Base-by-base conservation (phyloP, 2,113 vertebrate species). In the Mirounga angustirostris region DNA sequence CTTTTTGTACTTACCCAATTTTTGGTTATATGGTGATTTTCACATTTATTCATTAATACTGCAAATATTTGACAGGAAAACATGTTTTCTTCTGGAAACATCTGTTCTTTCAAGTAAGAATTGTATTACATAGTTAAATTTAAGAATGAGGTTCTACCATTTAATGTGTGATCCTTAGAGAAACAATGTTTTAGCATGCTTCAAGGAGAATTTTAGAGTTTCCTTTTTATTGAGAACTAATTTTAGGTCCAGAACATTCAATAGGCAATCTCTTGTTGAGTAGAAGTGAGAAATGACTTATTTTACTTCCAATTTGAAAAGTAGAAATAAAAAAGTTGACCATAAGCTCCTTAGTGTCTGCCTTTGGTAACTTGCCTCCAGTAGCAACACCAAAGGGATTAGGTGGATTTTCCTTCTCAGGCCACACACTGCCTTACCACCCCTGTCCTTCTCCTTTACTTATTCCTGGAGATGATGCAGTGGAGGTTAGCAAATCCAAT, bases 231-330 rank as follows among this genome's bases (percentile, higher is more conserved):
- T 95, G 73, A 92, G 88, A 52, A 86, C 83, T 97, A 56, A 94
- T 93, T 94, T 96, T 85, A 97, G 92, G 58, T 79, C 89, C 69
- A 95, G 88, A 82, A 50, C 80, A 94, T 88, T 96, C 52, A 73
- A 36, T 91, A 94, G 89, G 89, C 56, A 76, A 91, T 14, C 73
- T 95, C n/a, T 97, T 96, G 36, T 97, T 96, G n/a, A 40, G 85
- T 89, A n/a, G 61, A 94, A 92, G 40, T 54, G 30, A 94, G 88
- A 95, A 94, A 92, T 80, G 46, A 93, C 65, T 92, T 78, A 52
- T 50, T 97, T 94, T 92, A 73, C 84, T 91, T 96, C 88, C 46
- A 86, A 8, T 88, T 94, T 94, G 89, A 89, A 71, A 94, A 94
- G 88, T 58, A 93, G 89, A 93, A 96, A 95, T 87, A 33, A 91